Evolutionary conservation across 2,797 vertebrate genomes (phyloP).

Genomic region (Syngnathus acus): DNA sequence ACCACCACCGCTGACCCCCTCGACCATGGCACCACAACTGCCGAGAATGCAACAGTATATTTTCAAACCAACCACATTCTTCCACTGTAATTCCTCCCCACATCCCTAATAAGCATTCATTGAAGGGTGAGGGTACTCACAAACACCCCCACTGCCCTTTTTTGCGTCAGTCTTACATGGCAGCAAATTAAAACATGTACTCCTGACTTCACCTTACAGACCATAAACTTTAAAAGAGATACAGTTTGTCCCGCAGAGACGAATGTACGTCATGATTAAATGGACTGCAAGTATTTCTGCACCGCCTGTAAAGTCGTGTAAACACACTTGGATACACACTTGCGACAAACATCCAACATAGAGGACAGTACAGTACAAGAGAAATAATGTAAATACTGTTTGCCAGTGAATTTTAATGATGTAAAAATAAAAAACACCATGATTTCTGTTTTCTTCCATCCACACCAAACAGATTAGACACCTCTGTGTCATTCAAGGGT

Average conservation of each 20-base stretch:
- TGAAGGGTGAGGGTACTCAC: too few species aligned
- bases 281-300: neutral
- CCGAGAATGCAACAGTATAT: too few species aligned
- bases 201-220: neutral
- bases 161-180: too few species aligned
- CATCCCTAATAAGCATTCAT: too few species aligned
- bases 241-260: neutral
- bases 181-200: neutral
- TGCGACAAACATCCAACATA: neutral
- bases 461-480: neutral
- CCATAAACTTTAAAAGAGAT: neutral
- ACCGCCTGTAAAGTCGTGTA: neutral
- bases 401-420: neutral
- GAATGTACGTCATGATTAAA: neutral
- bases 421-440: neutral
- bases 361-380: neutral
- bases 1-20: too few species aligned
- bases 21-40: too few species aligned
- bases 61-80: too few species aligned
- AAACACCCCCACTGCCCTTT: too few species aligned
- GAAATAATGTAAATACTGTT: neutral
- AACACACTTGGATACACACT: neutral
- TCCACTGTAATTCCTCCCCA: too few species aligned
- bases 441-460: neutral
- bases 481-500: neutral